Percentiles rank a stretch among this genome's conserved stretches.
Evolutionary conservation across 2,797 vertebrate genomes (phyloP).

Genomic region (Tiaroga cobitis): DNA sequence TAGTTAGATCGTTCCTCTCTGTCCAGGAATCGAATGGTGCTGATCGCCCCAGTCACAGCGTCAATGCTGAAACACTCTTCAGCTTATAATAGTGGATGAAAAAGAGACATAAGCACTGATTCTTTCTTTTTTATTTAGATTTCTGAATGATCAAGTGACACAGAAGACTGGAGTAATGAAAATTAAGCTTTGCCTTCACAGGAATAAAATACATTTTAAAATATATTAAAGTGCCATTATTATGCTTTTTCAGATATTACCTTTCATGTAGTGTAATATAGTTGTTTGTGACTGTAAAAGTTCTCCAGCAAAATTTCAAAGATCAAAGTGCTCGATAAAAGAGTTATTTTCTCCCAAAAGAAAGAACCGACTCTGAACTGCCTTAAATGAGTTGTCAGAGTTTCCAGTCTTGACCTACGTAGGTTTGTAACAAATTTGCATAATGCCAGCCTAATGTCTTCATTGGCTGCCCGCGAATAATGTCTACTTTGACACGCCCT

Average conservation of each 20-base stretch:
- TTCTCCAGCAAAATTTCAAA: not conserved
- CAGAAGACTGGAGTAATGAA: not conserved
- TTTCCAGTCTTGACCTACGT: no score
- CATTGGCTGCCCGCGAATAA: no score
- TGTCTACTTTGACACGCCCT: no score
- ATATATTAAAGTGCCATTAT: not conserved
- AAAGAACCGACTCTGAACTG: no score
- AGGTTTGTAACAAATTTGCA: no score
- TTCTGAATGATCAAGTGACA: not conserved
- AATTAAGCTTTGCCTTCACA: not conserved
- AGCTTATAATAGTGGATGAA: conserved; percentile 79
- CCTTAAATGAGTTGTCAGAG: no score
- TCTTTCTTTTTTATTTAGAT: not conserved
- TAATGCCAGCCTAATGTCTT: no score
- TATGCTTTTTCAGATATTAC: not conserved
- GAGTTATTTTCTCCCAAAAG: no score
- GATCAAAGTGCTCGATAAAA: not conserved
- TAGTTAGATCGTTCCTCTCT: conserved; percentile 85
- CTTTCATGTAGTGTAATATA: not conserved
- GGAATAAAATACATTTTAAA: not conserved
- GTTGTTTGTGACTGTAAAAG: not conserved
- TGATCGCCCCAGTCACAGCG: conserved; percentile 81
- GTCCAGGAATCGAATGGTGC: conserved; percentile 81
- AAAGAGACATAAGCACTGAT: conserved; percentile 1
- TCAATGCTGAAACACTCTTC: conserved; percentile 82